A percentile compares a stretch with the other conserved stretches of the same genome.
Conservation (phyloP, 2,797 vertebrate genomes). For the Anas georgica region DNA sequence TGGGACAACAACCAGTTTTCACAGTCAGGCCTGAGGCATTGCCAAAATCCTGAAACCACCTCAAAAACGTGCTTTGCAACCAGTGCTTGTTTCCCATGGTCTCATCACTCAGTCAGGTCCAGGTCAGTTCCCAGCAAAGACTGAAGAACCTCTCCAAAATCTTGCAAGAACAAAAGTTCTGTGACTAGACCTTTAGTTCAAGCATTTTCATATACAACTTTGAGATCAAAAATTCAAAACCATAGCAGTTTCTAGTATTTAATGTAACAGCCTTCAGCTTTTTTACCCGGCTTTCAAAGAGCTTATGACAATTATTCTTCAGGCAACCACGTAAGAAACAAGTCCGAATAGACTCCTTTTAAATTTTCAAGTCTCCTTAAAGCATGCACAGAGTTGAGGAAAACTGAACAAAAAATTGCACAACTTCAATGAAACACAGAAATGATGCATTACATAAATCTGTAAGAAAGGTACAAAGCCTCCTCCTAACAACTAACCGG, state of each 20-base stretch:
- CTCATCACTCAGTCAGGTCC: neutral
- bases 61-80: neutral
- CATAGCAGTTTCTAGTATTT: neutral
- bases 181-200: too few relatives aligned
- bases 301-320: neutral
- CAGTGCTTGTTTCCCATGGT: neutral
- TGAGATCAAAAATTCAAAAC: neutral
- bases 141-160: neutral
- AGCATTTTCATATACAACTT: neutral
- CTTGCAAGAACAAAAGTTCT: neutral
- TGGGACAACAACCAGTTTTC: neutral
- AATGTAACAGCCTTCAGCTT: neutral
- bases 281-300: neutral
- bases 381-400: neutral
- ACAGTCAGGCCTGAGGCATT: neutral
- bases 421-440: neutral
- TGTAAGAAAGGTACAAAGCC: neutral
- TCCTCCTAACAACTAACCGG: neutral
- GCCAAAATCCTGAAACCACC: neutral
- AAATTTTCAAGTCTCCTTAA: neutral
- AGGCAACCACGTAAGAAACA: neutral
- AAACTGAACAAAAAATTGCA: neutral
- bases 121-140: neutral
- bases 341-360: neutral
- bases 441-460: fast-evolving